Percentiles rank a stretch among this genome's conserved stretches.
Conservation (phyloP, 1,140 invertebrate genomes). For the Drosophila bocki region DNA sequence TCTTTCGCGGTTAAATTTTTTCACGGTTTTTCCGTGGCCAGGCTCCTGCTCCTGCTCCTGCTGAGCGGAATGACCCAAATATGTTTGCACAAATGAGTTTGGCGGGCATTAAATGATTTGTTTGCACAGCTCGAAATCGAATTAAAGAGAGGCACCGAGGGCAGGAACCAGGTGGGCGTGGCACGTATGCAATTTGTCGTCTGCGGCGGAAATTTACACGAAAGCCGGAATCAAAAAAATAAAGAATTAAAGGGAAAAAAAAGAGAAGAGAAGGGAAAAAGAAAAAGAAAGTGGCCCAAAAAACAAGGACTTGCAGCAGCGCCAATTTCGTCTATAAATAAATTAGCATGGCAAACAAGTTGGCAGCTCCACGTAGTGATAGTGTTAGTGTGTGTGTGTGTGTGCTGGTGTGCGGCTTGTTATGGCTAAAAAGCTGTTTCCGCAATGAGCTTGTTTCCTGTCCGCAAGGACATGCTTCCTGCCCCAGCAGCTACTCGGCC, state of each 20-base stretch:
- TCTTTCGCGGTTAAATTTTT: constrained; percentile 42
- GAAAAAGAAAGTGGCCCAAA: constrained; percentile 10
- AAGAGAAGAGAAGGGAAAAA: constrained; percentile 6
- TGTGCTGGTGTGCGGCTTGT: constrained; percentile 60
- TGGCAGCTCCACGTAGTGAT: constrained; percentile 42
- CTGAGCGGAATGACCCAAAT: constrained; percentile 62
- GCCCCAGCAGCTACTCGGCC: constrained; percentile 10
- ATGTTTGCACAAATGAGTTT: constrained; percentile 72
- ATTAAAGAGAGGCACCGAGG: constrained; percentile 48
- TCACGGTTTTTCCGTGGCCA: constrained; percentile 23
- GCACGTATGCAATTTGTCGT: constrained; percentile 79
- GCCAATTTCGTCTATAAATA: constrained; percentile 75
- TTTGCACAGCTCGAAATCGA: constrained; percentile 70
- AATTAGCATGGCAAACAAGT: constrained; percentile 81
- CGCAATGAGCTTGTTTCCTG: constrained; percentile 83
- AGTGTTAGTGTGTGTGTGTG: constrained; percentile 14
- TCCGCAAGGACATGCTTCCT: constrained; percentile 71
- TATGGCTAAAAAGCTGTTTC: constrained; percentile 81
- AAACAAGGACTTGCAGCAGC: constrained; percentile 25
- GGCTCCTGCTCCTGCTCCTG: not conserved
- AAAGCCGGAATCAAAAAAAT: constrained; percentile 24
- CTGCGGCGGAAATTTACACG: constrained; percentile 78
- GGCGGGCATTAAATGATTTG: constrained; percentile 75
- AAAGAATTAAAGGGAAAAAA: constrained; percentile 8
- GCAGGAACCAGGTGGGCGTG: constrained; percentile 47